A percentile compares a stretch with the other conserved stretches of the same genome.
phyloP scores from a whole-genome alignment of 2,888 invertebrate genomes.

The Ennomos fuscantarius region DNA sequence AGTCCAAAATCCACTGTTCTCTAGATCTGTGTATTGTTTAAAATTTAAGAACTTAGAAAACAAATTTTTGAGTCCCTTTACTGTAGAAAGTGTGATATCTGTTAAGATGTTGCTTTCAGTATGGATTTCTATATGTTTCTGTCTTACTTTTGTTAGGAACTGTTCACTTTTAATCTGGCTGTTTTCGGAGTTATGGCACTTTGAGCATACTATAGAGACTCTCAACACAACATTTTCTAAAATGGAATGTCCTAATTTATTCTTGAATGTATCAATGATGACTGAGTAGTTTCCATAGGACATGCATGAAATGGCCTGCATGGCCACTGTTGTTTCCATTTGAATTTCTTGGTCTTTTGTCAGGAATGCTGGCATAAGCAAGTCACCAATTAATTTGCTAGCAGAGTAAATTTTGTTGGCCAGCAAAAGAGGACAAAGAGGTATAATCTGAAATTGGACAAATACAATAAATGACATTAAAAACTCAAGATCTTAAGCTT shows the following conservation, averaged over 20 bases:
- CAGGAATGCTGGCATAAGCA: slow-evolving; percentile 71
- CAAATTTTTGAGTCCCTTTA: slow-evolving; percentile 57
- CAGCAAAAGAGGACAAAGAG: slow-evolving; percentile 64
- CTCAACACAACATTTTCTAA: slow-evolving; percentile 52
- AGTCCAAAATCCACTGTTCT: slow-evolving; percentile 59
- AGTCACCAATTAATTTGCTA: slow-evolving; percentile 72
- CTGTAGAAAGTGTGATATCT: slow-evolving; percentile 52
- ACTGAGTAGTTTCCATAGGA: slow-evolving; percentile 60
- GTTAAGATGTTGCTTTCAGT: slow-evolving; percentile 49
- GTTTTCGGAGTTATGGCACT: slow-evolving; percentile 57
- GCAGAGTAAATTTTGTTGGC: slow-evolving; percentile 62
- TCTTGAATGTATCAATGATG: slow-evolving; percentile 41
- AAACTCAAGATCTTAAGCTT: neutral
- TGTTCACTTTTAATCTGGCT: slow-evolving; percentile 32
- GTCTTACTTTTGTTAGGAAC: slow-evolving; percentile 39
- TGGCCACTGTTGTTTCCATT: slow-evolving; percentile 49
- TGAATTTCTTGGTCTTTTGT: slow-evolving; percentile 63
- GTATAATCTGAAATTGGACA: slow-evolving; percentile 63
- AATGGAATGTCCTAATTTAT: slow-evolving; percentile 55
- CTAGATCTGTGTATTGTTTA: slow-evolving; percentile 60
- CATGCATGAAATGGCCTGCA: slow-evolving; percentile 69
- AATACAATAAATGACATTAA: slow-evolving; percentile 8
- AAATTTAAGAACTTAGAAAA: slow-evolving; percentile 71
- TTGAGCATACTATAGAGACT: slow-evolving; percentile 61
- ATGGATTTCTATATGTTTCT: slow-evolving; percentile 48